Evolutionary conservation across 2,797 vertebrate genomes (phyloP).

Genomic region (Gastrophryne carolinensis): DNA sequence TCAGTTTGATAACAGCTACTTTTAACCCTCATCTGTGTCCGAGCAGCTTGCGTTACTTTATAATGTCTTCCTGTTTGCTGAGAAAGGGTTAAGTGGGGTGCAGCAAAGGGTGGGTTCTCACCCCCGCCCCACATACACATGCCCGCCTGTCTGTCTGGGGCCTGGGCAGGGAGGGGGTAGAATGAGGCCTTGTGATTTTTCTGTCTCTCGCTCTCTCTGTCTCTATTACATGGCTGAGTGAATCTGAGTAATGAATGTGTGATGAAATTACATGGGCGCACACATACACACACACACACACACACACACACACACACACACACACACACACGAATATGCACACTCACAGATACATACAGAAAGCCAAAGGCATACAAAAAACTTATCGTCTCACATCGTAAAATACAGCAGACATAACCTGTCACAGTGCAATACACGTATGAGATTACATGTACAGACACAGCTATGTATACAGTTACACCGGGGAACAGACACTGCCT

Average conservation of each 20-base stretch:
- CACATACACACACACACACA: conserved; percentile 39
- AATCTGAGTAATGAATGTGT: conserved; percentile 54
- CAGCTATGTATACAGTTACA: background rate
- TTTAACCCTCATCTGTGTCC: conserved; percentile 18
- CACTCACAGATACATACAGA: conserved; percentile 10
- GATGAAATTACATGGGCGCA: conserved; percentile 53
- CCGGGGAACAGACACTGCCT: background rate
- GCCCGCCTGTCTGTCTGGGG: conserved; percentile 52
- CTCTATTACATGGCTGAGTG: conserved; percentile 54
- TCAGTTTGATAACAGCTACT: conserved; percentile 14
- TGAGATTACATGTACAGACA: background rate
- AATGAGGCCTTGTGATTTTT: conserved; percentile 52
- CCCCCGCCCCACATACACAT: conserved; percentile 50
- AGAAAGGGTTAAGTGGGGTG: conserved; percentile 45
- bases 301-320: conserved; percentile 15
- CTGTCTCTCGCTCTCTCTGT: conserved; percentile 54
- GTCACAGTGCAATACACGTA: conserved; percentile 7
- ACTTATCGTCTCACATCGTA: background rate
- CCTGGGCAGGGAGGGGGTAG: conserved; percentile 50
- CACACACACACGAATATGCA: conserved; percentile 24
- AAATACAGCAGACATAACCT: conserved; percentile 6
- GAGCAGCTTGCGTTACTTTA: background rate
- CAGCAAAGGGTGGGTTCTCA: conserved; percentile 41
- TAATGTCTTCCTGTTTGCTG: background rate
- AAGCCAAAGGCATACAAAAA: background rate